Percentiles rank a stretch among this genome's conserved stretches.
Conservation (phyloP, 2,888 invertebrate genomes). For the Ceraclea dissimilis region DNA sequence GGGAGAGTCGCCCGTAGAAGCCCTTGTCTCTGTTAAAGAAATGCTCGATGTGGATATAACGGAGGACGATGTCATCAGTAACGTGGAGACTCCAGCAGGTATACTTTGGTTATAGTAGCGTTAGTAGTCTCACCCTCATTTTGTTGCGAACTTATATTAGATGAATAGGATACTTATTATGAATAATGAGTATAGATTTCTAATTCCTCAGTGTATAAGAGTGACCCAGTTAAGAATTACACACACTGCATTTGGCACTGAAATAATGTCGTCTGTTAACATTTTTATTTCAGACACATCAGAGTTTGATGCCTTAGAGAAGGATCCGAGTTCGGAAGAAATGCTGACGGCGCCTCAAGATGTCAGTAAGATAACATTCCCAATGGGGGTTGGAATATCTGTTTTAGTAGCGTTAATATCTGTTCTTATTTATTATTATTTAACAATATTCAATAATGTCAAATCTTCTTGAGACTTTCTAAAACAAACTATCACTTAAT, state of each 20-base stretch:
- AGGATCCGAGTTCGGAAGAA: conserved; percentile 43
- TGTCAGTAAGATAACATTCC: conserved; percentile 54
- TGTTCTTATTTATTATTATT: conserved; percentile 53
- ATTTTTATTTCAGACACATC: conserved; percentile 40
- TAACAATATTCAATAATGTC: conserved; percentile 27
- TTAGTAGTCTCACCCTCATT: conserved; percentile 38
- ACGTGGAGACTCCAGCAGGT: conserved; percentile 76
- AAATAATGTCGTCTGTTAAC: too few species aligned
- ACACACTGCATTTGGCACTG: too few species aligned
- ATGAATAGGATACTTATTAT: too few species aligned
- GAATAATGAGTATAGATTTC: too few species aligned
- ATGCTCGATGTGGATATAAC: conserved; percentile 69
- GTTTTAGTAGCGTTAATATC: conserved; percentile 56
- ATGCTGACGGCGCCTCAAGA: conserved; percentile 48
- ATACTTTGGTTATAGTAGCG: conserved; percentile 37
- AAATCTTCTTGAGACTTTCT: conserved; percentile 27
- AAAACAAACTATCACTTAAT: neutral
- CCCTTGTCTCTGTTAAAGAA: conserved; percentile 71
- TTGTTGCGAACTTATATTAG: too few species aligned
- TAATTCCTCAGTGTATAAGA: too few species aligned
- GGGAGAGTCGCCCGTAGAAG: conserved; percentile 79
- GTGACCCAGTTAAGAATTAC: too few species aligned
- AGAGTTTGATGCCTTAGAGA: conserved; percentile 44
- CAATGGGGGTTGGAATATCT: conserved; percentile 54
- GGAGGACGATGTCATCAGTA: conserved; percentile 61